Evolutionary conservation across 2,797 vertebrate genomes (phyloP), one percentile per base, ranked within the genome.

Genomic region (Anniella stebbinsi): DNA sequence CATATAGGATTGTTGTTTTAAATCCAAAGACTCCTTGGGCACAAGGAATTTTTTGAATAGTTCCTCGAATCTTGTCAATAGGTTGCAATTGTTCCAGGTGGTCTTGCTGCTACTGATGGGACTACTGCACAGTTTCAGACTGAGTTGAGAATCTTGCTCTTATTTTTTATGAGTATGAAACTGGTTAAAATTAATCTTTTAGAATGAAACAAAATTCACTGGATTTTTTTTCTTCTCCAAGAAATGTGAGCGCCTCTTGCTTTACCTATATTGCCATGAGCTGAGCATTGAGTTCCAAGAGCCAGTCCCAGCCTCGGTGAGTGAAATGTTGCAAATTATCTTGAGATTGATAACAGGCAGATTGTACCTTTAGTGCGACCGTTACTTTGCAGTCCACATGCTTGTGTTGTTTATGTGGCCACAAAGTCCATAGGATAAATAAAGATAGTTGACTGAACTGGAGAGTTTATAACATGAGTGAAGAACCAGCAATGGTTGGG

Each of bases 251-350:
- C 99, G 99, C 78, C 98, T 99, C 94, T 98, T 99, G 92, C 98
- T 99, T 93, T 98, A 99, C 96, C 96, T 99, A 91, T 99, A 98
- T 96, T 99, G 99, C 94, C 99, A 99, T 91, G 98, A 99, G 96
- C 97, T 99, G 97, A 99, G 99, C 93, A 98, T 99, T 93, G 99
- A 98, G 94, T 99, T 99, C 96, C 98, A 99, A 88, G 98, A 99
- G 96, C 98, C 99, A 41, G 99, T 99, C 91, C 97, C 98, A 87
- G 97, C 96, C 94, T 98, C 99, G 97, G 99, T 99, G 97, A 99
- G 99, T 98, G 60, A 84, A 9, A 80, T 80, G 33, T 70, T 90
- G 45, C 17, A n/a, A n/a, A 30, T 70, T 63, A 80, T 8, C 25
- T 21, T 73, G 10, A 21, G 63, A 25, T 36, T 88, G 87, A 15